phyloP scores from a whole-genome alignment of 2,113 vertebrate species.

The Ameiurus melas region DNA sequence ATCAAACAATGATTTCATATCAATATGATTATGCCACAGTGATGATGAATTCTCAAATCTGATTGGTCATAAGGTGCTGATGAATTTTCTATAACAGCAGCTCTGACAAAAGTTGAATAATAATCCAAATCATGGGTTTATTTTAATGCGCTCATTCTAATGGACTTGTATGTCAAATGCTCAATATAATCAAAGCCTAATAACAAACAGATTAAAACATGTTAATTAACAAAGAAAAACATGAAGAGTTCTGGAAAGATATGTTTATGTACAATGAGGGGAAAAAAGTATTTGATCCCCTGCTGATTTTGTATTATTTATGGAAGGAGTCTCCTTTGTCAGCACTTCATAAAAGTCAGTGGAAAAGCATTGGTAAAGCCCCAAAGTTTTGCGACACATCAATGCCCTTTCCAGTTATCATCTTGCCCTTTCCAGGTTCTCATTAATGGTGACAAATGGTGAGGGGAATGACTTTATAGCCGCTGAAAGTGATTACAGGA shows the following conservation, averaged over 20 bases:
- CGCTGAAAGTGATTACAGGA: background rate
- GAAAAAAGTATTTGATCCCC: too few relatives aligned
- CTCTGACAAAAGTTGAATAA: background rate
- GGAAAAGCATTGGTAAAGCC: background rate
- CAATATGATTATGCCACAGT: background rate
- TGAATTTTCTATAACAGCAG: background rate
- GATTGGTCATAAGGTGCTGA: too few relatives aligned
- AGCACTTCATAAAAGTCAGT: background rate
- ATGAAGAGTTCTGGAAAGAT: background rate
- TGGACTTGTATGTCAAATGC: background rate
- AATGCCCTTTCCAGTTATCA: background rate
- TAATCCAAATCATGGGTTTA: too few relatives aligned
- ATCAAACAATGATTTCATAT: background rate
- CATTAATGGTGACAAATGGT: too few relatives aligned
- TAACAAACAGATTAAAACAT: background rate
- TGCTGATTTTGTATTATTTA: too few relatives aligned
- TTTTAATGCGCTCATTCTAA: background rate
- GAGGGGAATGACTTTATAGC: too few relatives aligned
- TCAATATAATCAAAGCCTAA: background rate
- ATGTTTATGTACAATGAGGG: too few relatives aligned
- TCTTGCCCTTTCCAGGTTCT: background rate
- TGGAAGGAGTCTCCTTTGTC: background rate
- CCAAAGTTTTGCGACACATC: background rate
- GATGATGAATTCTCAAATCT: too few relatives aligned
- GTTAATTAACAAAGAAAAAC: background rate